phyloP scores from a whole-genome alignment of 2,797 vertebrate species.

The Cuniculus paca region DNA sequence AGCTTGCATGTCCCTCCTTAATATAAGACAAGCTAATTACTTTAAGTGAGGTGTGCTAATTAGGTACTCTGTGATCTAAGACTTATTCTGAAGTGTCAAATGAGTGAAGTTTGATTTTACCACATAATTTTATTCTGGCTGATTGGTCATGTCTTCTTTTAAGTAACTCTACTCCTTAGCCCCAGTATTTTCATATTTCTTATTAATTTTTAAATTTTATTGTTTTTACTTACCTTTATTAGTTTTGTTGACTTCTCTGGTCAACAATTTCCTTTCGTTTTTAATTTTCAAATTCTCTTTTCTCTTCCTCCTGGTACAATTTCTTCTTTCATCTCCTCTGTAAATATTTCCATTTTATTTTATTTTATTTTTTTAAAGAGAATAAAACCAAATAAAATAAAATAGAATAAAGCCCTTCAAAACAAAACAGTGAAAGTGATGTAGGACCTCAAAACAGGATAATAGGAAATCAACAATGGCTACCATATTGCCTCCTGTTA shows the following conservation, averaged over 20 bases:
- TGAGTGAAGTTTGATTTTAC: background rate
- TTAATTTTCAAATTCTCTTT: background rate
- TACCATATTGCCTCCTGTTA: no score
- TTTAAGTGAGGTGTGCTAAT: background rate
- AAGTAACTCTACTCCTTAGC: background rate
- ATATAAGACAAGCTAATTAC: background rate
- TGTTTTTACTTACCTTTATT: background rate
- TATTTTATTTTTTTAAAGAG: no score
- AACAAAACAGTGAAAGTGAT: no score
- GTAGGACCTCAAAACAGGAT: no score
- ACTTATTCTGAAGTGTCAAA: background rate
- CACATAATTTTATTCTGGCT: background rate
- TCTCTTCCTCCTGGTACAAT: background rate
- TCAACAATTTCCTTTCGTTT: background rate
- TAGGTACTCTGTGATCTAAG: background rate
- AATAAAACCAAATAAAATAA: no score
- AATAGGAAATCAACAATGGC: no score
- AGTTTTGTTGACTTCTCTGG: background rate
- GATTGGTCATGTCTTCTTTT: background rate
- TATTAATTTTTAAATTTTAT: background rate
- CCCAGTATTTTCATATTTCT: background rate
- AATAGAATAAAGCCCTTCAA: no score
- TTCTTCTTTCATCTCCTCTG: background rate
- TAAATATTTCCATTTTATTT: background rate
- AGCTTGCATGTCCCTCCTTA: background rate